Conservation (phyloP, 2,888 invertebrate genomes). For the Leptopilina syphax region DNA sequence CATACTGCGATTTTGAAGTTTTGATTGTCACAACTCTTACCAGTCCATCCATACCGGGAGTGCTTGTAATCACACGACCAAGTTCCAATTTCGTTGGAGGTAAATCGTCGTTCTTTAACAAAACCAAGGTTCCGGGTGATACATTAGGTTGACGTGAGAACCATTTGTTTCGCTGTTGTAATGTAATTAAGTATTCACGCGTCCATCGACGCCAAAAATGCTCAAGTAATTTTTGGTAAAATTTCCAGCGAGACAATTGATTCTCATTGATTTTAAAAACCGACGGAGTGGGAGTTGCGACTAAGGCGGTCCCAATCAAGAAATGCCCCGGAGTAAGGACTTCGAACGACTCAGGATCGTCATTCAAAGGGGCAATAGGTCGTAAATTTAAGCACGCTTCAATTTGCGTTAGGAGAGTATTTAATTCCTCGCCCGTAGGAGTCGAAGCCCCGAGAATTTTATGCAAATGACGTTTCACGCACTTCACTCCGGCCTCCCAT, state of each 20-base stretch:
- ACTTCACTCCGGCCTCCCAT: not conserved
- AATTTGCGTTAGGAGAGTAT: not conserved
- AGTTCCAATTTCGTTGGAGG: conserved; percentile 28
- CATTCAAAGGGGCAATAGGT: not conserved
- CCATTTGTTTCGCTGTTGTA: conserved; percentile 3
- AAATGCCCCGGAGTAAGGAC: conserved; percentile 3
- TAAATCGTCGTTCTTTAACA: not conserved
- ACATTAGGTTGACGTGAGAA: not conserved
- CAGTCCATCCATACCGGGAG: too few relatives aligned
- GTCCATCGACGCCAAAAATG: not conserved
- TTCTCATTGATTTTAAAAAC: not conserved
- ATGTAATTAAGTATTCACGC: not conserved
- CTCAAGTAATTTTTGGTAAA: not conserved
- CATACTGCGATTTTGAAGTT: too few relatives aligned
- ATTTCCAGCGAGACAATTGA: not conserved
- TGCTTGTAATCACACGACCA: not conserved
- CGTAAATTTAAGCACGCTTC: not conserved
- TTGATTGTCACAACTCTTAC: too few relatives aligned
- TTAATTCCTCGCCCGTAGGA: not conserved
- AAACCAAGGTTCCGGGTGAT: not conserved
- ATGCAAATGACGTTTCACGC: not conserved
- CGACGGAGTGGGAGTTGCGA: not conserved
- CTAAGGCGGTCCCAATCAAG: not conserved
- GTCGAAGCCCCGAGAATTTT: not conserved
- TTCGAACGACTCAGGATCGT: not conserved